Evolutionary conservation across 2,113 vertebrate species (phyloP), one percentile per base, ranked within the genome.

Genomic region (Axis porcinus): DNA sequence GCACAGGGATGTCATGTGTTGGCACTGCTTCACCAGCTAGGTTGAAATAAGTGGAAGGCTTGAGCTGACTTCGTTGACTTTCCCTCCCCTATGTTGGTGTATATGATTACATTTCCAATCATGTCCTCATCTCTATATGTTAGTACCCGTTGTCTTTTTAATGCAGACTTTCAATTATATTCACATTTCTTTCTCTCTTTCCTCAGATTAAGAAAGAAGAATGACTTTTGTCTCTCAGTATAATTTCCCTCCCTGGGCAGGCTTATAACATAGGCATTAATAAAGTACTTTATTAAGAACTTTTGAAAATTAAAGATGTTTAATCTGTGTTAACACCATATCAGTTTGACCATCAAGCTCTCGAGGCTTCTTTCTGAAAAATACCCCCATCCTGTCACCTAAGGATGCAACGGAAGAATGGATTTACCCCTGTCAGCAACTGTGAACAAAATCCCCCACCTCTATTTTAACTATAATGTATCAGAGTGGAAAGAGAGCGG

Each of bases 121-220:
- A 70, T 36, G 7, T 95, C 50, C 33, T 93, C 50, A 45, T 86
- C 76, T 91, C 58, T 88, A 2, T 97, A 45, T 62, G 19, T 88
- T 89, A 91, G 86, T 16, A 50, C 40, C 67, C 21, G 3, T 88
- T 93, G 43, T 54, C 64, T 92, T 97, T 60, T 94, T 70, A 96
- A 58, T 93, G 36, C 15, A 86, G 15, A n/a, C 11, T 94, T 96
- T 94, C n/a, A 70, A 15, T 95, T 97, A 82, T 83, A 45, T 52
- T 96, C 15, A 45, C 54, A 70, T 94, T 96, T 96, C 40, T 94
- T 97, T 47, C 40, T 96, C 30, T 82, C 95, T 95, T 83, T 79
- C 36, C 15, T 47, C 27, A 93, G 36, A 97, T 94, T 92, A 89
- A 47, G 28, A 95, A 23, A 96, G 23, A 91, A 96, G n/a, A 88